Base-by-base conservation (phyloP, 2,888 invertebrate genomes). In the Sesia apiformis region DNA sequence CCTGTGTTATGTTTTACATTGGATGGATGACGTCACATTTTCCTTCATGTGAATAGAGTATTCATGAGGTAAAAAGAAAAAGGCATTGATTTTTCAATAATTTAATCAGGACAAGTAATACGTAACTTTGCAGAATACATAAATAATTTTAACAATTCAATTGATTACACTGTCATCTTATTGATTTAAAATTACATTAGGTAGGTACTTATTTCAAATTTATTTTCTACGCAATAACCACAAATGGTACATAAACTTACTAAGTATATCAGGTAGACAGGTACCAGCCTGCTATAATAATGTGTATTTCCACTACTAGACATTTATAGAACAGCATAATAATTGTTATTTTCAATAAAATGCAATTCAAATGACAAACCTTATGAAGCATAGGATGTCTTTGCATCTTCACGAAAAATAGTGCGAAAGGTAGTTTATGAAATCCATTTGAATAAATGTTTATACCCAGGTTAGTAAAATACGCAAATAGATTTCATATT, bases 61-160 rank as follows among this genome's bases (percentile, higher is more conserved):
- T 23, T 23, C 2, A 23, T 1, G 23, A 42, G 42, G 42, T 46
- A 46, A 46, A 46, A 8, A 46, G 23, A 46, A 50, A 4, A 50
- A 50, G 3, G 3, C 38, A 40, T 40, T 40, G 63, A 71, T 74
- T 75, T 84, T 83, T 74, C 77, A 80, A 83, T 86, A 83, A 81
- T 88, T 87, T 88, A 86, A 81, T 88, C 82, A 80, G 84, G 87
- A 88, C 86, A 85, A 86, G 78, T 84, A 81, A 81, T 84, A 81
- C 73, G 78, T 79, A 87, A 84, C 83, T 81, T 80, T 78, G 77
- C 84, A 79, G 84, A 84, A 81, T 84, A 83, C 82, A 84, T 81
- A 83, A 84, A 84, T 84, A 82, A 81, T 83, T 79, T 78, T 81
- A 85, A 87, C 84, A 85, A 76, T 82, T 85, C 76, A 79, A 80